Conservation (phyloP, 2,888 invertebrate species). For the Drosophila hamatofila region DNA sequence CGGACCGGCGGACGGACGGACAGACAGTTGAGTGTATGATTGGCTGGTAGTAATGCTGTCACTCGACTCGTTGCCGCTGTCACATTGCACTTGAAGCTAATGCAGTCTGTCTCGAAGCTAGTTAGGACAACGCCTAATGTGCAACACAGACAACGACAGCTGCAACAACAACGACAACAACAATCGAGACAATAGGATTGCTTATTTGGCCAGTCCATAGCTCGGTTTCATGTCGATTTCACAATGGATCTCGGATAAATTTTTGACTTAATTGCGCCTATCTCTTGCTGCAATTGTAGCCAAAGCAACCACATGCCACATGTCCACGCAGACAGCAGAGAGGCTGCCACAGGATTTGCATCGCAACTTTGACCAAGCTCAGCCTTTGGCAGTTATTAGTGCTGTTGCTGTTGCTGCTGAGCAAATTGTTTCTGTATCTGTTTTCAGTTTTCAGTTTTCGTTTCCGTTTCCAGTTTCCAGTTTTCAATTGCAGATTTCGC, state of each 20-base stretch:
- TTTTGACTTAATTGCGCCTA: conserved; percentile 78
- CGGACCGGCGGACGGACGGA: not conserved
- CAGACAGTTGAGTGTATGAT: conserved; percentile 26
- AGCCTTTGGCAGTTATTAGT: conserved; percentile 47
- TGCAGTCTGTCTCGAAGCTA: conserved; percentile 48
- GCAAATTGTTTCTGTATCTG: conserved; percentile 46
- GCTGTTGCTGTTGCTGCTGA: conserved; percentile 6
- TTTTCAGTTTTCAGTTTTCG: conserved; percentile 17
- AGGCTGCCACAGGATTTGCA: conserved; percentile 13
- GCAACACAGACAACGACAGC: conserved; percentile 10
- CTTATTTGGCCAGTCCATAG: conserved; percentile 11
- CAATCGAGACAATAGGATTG: conserved; percentile 13
- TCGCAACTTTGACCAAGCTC: conserved; percentile 27
- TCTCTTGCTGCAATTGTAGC: conserved; percentile 51
- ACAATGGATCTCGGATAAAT: conserved; percentile 69
- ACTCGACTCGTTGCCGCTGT: conserved; percentile 54
- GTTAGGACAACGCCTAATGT: conserved; percentile 20
- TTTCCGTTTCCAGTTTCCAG: conserved; percentile 26
- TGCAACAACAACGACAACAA: conserved; percentile 2
- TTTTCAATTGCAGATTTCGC: conserved; percentile 32
- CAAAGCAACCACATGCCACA: conserved; percentile 8
- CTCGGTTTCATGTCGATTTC: conserved; percentile 15
- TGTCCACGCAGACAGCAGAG: not conserved
- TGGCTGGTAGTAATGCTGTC: conserved; percentile 43
- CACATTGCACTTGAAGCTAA: conserved; percentile 69